Conservation (phyloP, 2,888 invertebrate species). For the Seira musarum region DNA sequence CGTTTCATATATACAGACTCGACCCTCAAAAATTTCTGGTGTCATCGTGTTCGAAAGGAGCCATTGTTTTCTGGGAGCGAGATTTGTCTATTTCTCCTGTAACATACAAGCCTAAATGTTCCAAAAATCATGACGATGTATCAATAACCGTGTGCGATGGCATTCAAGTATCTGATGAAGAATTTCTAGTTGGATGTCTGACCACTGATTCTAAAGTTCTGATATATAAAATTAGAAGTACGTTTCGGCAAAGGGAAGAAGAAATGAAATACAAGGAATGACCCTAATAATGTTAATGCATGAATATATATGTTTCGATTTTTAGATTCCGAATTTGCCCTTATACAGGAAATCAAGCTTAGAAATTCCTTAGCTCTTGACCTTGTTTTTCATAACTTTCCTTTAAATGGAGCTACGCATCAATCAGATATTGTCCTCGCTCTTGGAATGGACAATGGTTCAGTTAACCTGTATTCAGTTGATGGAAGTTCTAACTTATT, state of each 20-base stretch:
- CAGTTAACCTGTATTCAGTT: slow-evolving; percentile 55
- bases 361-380: slow-evolving; percentile 64
- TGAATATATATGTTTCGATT: too few species aligned
- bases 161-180: slow-evolving; percentile 36
- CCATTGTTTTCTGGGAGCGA: slow-evolving; percentile 61
- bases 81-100: neutral
- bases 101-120: slow-evolving; percentile 27
- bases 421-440: slow-evolving; percentile 49
- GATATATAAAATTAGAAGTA: slow-evolving; percentile 37
- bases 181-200: slow-evolving; percentile 59
- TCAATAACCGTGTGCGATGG: slow-evolving; percentile 65
- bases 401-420: neutral
- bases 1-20: slow-evolving; percentile 22
- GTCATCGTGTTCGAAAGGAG: slow-evolving; percentile 61
- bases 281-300: too few species aligned
- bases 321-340: neutral
- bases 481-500: slow-evolving; percentile 20
- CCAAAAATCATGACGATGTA: slow-evolving; percentile 14
- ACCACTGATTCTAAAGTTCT: slow-evolving; percentile 59
- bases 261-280: too few species aligned
- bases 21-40: slow-evolving; percentile 41
- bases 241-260: too few species aligned
- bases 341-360: slow-evolving; percentile 61
- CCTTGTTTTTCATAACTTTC: slow-evolving; percentile 61
- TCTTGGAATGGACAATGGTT: slow-evolving; percentile 66